Percentiles rank a stretch among this genome's conserved stretches.
Evolutionary conservation across 2,113 vertebrate species (phyloP).

Genomic region (Leucopsar rothschildi): DNA sequence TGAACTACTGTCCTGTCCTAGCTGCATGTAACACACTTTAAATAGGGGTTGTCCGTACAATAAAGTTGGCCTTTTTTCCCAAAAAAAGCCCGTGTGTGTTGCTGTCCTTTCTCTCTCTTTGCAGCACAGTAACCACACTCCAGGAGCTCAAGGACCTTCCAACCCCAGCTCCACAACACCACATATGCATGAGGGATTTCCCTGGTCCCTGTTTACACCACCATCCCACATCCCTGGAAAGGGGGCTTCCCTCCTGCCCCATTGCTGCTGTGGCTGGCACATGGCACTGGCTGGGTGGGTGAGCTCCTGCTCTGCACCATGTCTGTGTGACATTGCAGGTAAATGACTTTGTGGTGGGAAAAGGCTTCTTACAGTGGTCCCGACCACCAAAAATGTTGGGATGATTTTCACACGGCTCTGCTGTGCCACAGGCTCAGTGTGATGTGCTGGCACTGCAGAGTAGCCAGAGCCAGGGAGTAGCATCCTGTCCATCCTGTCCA

Average conservation of each 20-base stretch:
- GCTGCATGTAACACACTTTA: too few species aligned
- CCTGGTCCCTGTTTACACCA: rapidly evolving
- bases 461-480: not conserved
- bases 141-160: not conserved
- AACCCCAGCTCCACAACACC: rapidly evolving
- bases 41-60: too few species aligned
- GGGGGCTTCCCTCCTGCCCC: not conserved
- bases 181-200: rapidly evolving
- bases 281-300: rapidly evolving
- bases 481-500: not conserved
- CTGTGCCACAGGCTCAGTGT: not conserved
- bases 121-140: too few species aligned
- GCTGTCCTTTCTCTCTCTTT: too few species aligned
- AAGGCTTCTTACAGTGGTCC: not conserved
- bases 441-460: not conserved
- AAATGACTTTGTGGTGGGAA: not conserved
- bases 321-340: not conserved
- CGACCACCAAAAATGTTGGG: not conserved
- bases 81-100: too few species aligned
- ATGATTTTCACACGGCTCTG: not conserved
- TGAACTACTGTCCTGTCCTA: too few species aligned
- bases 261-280: rapidly evolving
- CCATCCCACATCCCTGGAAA: not conserved
- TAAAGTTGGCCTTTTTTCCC: too few species aligned
- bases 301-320: rapidly evolving